Base-by-base conservation (phyloP, 1,140 invertebrate species). In the Caenorhabditis remanei region DNA sequence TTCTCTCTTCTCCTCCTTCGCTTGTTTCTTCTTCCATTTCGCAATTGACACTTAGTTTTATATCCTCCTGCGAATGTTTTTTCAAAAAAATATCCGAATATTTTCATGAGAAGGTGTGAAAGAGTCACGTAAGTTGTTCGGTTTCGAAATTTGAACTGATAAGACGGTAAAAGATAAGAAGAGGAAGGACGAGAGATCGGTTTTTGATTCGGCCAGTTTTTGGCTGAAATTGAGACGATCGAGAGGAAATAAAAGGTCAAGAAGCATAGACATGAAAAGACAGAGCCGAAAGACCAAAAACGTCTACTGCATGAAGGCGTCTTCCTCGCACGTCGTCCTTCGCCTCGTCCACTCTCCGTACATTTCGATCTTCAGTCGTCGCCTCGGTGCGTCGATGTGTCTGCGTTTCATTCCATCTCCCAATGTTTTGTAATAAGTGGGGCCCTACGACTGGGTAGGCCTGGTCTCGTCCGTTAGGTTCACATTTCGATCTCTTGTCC, bases 361-460 rank as follows among this genome's bases (percentile, higher is more conserved):
- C 46, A 79, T 79, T 79, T 79, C 71, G 71, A 79, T 79, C 71
- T 79, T 79, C 71, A 79, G 71, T 79, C 71, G 71, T 79, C 43
- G 71, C 71, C 19, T 21, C 46, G 32, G 14, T 79, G n/a, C 21
- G 71, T 50, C 71, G 41, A 24, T 79, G 71, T 50, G 71, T 79
- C 71, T 79, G 71, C 71, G 71, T 79, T 79, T 79, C 71, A 79
- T 11, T 79, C 13, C n/a, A 79, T 79, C 53, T 50, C 46, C 4
- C 71, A 79, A 79, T 79, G 13, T 79, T 79, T 79, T 79, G 71
- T 24, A 79, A 50, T 79, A 79, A 79, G 46, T 79, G 71, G 71
- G 71, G 46, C 46, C 71, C 65, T 5, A 11, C 32, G 67, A 11
- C 1, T 41, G 63, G 63, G 63, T 40, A 67, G 50, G 19, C 19